phyloP scores from a whole-genome alignment of 2,113 vertebrate species.

The Sceloporus undulatus region DNA sequence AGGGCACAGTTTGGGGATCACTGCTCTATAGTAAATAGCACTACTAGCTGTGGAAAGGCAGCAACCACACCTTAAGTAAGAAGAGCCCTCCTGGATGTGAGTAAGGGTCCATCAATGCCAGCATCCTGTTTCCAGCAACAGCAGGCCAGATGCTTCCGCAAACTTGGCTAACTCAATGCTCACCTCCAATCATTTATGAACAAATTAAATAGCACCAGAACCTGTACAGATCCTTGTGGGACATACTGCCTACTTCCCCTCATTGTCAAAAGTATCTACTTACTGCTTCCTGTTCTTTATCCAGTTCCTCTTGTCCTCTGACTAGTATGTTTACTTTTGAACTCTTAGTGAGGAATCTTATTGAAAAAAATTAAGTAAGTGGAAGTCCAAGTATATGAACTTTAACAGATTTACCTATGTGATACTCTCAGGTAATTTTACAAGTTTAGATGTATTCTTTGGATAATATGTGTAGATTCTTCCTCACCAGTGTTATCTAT shows the following conservation, averaged over 20 bases:
- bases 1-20: too few relatives aligned
- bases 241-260: not conserved
- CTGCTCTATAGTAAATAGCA: not conserved
- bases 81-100: not conserved
- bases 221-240: not conserved
- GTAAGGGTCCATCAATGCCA: not conserved
- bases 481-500: not conserved
- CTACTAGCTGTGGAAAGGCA: not conserved
- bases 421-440: not conserved
- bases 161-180: not conserved
- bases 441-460: not conserved
- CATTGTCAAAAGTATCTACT: not conserved
- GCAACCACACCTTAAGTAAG: not conserved
- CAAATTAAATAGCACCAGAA: not conserved
- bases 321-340: conserved; percentile 13
- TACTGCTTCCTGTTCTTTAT: conserved; percentile 5
- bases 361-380: too few relatives aligned
- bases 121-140: conserved; percentile 16
- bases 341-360: not conserved
- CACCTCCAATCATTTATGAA: conserved; percentile 1
- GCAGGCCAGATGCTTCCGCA: conserved; percentile 12
- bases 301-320: not conserved
- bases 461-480: not conserved
- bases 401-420: not conserved
- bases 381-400: not conserved